Evolutionary conservation across 2,113 vertebrate genomes (phyloP).

Genomic region (Sinocyclocheilus rhinocerous): DNA sequence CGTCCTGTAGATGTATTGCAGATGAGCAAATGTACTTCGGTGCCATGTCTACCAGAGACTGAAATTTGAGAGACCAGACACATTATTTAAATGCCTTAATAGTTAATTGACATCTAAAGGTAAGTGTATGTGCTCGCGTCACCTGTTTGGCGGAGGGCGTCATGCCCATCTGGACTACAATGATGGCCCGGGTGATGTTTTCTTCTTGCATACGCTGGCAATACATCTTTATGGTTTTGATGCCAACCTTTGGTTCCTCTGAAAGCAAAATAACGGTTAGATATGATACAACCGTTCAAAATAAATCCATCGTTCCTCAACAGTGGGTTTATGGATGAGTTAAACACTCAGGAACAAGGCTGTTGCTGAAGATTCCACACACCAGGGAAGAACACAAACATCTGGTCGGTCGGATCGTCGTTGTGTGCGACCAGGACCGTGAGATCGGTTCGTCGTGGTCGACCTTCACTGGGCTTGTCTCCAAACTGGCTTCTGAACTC

Average conservation of each 20-base stretch:
- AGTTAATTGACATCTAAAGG: background rate
- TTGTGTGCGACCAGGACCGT: conserved; percentile 97
- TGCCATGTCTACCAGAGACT: conserved; percentile 98
- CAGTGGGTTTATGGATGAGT: background rate
- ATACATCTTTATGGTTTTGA: conserved; percentile 99
- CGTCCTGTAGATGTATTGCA: too few species aligned
- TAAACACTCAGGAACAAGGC: background rate
- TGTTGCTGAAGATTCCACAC: conserved; percentile 43
- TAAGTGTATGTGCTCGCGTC: background rate
- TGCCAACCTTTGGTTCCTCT: conserved; percentile 99
- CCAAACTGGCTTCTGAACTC: conserved; percentile 96
- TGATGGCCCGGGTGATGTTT: conserved; percentile 94
- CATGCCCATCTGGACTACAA: conserved; percentile 98
- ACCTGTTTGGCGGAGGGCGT: conserved; percentile 98
- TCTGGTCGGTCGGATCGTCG: conserved; percentile 96
- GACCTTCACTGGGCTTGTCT: conserved; percentile 93
- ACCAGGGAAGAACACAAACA: conserved; percentile 99
- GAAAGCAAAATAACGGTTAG: background rate
- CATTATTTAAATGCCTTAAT: background rate
- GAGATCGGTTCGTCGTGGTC: conserved; percentile 90
- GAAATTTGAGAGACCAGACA: background rate
- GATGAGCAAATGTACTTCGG: conserved; percentile 81
- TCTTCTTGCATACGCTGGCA: conserved; percentile 99
- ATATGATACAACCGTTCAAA: background rate
- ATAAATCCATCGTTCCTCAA: background rate